Conservation (phyloP, 2,888 invertebrate genomes). For the Tetragnatha montana region DNA sequence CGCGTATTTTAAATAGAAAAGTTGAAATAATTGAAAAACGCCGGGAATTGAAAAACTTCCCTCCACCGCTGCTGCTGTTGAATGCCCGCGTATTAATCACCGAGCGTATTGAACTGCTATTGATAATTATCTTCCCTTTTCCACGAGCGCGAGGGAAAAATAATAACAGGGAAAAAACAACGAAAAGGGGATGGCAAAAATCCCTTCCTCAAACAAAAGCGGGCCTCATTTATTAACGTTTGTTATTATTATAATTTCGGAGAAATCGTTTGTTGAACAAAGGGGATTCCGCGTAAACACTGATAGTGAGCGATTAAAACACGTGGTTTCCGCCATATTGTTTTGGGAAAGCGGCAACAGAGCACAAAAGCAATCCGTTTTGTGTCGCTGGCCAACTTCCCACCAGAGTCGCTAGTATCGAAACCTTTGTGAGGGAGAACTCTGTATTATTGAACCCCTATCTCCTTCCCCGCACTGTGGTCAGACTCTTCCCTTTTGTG, state of each 20-base stretch:
- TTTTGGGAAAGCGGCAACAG: conserved; percentile 68
- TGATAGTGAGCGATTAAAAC: conserved; percentile 70
- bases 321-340: conserved; percentile 71
- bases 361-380: conserved; percentile 46
- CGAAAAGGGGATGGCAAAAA: conserved; percentile 38
- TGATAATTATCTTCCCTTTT: conserved; percentile 68
- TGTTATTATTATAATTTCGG: conserved; percentile 35
- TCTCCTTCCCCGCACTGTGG: conserved; percentile 38
- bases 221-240: conserved; percentile 68
- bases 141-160: conserved; percentile 47
- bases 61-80: conserved; percentile 27
- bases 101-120: conserved; percentile 67
- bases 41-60: conserved; percentile 62
- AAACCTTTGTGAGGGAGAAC: conserved; percentile 36
- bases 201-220: conserved; percentile 56
- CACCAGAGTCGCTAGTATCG: conserved; percentile 56
- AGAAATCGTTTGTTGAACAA: conserved; percentile 66
- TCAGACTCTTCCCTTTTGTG: conserved; percentile 41
- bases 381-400: conserved; percentile 40
- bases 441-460: conserved; percentile 55
- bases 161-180: conserved; percentile 59
- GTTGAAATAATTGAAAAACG: conserved; percentile 69
- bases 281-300: conserved; percentile 64
- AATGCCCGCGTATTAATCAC: conserved; percentile 34
- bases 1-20: conserved; percentile 65